These are phyloP conservation scores for Pyrgilauda ruficollis DNA, from an alignment of 2,113 vertebrate genomes.

Conservation along the genomic window DNA sequence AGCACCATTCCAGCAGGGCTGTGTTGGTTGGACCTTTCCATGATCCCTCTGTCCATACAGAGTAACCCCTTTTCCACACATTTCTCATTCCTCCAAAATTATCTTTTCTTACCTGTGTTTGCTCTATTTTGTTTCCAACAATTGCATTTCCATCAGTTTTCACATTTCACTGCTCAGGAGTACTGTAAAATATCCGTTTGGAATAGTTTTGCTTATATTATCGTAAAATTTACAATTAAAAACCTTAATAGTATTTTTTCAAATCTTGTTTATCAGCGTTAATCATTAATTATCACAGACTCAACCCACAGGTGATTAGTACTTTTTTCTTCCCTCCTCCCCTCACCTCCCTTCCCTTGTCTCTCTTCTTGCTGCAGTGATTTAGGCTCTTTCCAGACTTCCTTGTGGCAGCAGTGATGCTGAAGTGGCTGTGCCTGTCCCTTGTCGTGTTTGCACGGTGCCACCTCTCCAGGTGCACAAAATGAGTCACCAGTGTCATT, in stretches of 20 bases:
- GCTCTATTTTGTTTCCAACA: not conserved
- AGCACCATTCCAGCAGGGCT: fast-evolving
- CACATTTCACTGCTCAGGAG: not conserved
- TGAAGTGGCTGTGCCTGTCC: not conserved
- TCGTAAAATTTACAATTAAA: not conserved
- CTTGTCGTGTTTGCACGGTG: fast-evolving
- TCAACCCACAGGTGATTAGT: not conserved
- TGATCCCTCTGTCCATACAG: fast-evolving
- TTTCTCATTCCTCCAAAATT: not conserved
- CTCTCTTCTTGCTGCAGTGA: not conserved
- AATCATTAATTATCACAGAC: not conserved
- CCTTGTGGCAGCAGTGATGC: fast-evolving
- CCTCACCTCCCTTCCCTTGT: not conserved
- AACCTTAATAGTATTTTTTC: not conserved
- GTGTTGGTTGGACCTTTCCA: fast-evolving
- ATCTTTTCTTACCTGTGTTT: not conserved
- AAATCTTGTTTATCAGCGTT: not conserved
- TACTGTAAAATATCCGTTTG: not conserved
- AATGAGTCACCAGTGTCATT: not conserved
- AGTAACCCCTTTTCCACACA: not conserved
- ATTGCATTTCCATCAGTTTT: not conserved
- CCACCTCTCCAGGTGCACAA: not conserved
- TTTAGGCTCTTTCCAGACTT: not conserved
- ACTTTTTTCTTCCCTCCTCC: not conserved
- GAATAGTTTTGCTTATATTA: not conserved